Evolutionary conservation across 1,140 invertebrate species (phyloP), one percentile per base, ranked within the genome.

Genomic region (Argopecten irradians): DNA sequence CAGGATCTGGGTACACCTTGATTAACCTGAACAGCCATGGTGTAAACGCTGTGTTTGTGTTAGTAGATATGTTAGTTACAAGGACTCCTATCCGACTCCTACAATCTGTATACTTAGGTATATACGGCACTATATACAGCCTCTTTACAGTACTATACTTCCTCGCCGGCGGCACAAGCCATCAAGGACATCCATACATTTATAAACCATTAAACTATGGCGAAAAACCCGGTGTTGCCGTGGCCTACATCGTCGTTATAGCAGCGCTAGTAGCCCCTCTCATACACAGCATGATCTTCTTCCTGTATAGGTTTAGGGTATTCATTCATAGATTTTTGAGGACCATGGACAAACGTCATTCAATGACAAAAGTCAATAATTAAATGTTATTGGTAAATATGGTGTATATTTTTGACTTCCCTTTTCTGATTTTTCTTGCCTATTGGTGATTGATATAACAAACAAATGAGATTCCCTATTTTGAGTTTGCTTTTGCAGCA

Each of bases 111-210:
- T 97, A 97, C 93, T 96, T 97, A 34, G 93, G 97, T 0, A 92
- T 96, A 28, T 96, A 97, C 90, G 96, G 96, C 0, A 88, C 96
- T 0, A 91, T 95, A 5, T 98, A 98, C 94, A 93, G 97, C 2
- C 88, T 97, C 32, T 98, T 98, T 93, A 97, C 96, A 0, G 92
- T 97, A 3, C 95, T 97, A 16, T 98, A 98, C 94, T 98, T 97
- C 93, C 86, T 94, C 3, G 96, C 96, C 35, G 98, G 97, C 16
- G 98, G 98, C 55, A 93, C 91, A 3, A 94, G 94, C 88, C 90
- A 96, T 96, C 97, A 95, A 93, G 95, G 93, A 11, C 84, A 93
- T 28, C 90, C 90, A n/a, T 95, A 92, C 86, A 95, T 95, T 34
- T 95, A 95, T 92, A 90, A 93, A 83, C 90, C 94, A 34, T 89